Percentiles rank a stretch among this genome's conserved stretches.
phyloP scores from a whole-genome alignment of 2,888 invertebrate genomes.

The Trissolcus japonicus region DNA sequence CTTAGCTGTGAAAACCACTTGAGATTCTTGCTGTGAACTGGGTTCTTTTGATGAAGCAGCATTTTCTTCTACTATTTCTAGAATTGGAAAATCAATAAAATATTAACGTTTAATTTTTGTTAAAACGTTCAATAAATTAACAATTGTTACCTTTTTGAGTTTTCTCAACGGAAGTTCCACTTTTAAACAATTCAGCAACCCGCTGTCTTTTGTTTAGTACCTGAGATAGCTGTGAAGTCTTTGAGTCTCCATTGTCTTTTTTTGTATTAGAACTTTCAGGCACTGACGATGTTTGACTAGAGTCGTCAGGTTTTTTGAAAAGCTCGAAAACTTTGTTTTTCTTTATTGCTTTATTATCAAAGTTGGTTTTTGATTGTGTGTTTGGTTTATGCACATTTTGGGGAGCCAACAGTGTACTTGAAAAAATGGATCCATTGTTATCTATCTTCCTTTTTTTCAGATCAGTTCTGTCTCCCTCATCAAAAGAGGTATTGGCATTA shows the following conservation, averaged over 20 bases:
- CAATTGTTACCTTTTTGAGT: background rate
- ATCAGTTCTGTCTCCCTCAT: conserved; percentile 27
- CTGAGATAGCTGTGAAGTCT: conserved; percentile 14
- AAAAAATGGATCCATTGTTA: conserved; percentile 9
- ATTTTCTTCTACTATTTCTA: background rate
- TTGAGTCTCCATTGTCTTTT: conserved; percentile 11
- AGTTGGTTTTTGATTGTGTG: background rate
- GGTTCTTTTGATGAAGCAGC: background rate
- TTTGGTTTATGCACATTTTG: conserved; percentile 5
- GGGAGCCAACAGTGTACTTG: conserved; percentile 7
- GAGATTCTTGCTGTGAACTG: background rate
- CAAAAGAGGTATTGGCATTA: conserved; percentile 19
- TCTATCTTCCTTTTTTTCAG: conserved; percentile 41
- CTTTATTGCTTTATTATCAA: conserved; percentile 13
- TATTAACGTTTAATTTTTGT: background rate
- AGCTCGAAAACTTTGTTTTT: conserved; percentile 34
- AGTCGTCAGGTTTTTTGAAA: conserved; percentile 14
- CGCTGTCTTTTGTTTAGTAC: conserved; percentile 18
- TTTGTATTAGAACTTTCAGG: background rate
- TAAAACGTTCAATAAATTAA: background rate
- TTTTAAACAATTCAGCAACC: conserved; percentile 41
- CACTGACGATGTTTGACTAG: background rate
- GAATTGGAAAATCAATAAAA: too few species aligned
- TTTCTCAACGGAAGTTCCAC: background rate
- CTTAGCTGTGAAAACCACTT: background rate